Evolutionary conservation across 1,140 invertebrate species (phyloP).

Genomic region (Vollenhovia emeryi): DNA sequence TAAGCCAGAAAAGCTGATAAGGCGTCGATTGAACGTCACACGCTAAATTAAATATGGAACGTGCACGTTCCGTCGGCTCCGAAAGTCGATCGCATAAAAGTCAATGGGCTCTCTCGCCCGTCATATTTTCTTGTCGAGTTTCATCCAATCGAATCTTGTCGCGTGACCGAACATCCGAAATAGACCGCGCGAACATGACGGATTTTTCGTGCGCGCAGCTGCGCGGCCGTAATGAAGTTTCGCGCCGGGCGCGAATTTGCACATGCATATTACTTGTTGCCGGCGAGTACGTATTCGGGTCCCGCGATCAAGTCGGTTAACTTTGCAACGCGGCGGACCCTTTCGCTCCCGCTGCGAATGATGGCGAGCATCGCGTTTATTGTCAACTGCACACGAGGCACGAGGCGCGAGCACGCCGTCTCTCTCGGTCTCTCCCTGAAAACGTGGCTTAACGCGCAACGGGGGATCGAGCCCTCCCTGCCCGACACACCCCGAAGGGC

Average conservation of each 20-base stretch:
- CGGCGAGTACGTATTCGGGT: background rate
- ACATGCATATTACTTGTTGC: conserved; percentile 44
- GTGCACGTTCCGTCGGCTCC: background rate
- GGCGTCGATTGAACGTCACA: background rate
- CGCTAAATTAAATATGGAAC: background rate
- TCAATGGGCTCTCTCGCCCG: background rate
- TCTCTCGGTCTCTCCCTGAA: conserved; percentile 53
- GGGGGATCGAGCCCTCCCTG: conserved; percentile 66
- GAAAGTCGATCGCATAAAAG: conserved; percentile 16
- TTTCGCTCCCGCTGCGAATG: conserved; percentile 60
- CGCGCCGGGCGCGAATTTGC: conserved; percentile 25
- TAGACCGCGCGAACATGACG: conserved; percentile 13
- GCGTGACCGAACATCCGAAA: conserved; percentile 23
- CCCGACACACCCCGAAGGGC: conserved; percentile 67
- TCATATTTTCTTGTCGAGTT: conserved; percentile 23
- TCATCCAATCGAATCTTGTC: conserved; percentile 40
- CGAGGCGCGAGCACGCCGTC: background rate
- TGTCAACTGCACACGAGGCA: conserved; percentile 43
- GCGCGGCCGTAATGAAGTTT: conserved; percentile 44
- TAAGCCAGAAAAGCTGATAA: background rate
- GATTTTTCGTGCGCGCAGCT: conserved; percentile 42
- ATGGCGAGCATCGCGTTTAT: conserved; percentile 59
- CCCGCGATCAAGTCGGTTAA: conserved; percentile 69
- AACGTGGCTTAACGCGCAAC: conserved; percentile 71
- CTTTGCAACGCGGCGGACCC: conserved; percentile 51